Evolutionary conservation across 2,113 vertebrate species (phyloP).

Genomic region (Chrysochloris asiatica): DNA sequence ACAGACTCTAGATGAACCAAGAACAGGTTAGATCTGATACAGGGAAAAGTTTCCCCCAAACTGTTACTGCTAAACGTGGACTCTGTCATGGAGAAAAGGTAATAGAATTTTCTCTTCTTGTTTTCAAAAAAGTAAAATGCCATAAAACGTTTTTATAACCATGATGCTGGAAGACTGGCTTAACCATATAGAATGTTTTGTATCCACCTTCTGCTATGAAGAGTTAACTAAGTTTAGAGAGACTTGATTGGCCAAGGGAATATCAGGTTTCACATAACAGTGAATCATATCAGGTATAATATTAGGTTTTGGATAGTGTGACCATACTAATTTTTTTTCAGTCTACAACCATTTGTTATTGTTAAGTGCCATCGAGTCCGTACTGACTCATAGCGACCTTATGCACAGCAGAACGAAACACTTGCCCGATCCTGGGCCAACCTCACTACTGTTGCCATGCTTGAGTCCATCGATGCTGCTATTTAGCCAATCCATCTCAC

Average conservation of each 20-base stretch:
- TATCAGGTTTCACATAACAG: not conserved
- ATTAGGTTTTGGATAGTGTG: not conserved
- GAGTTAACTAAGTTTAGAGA: not conserved
- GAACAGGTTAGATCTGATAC: not conserved
- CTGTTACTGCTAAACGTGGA: not conserved
- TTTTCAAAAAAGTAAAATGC: not conserved
- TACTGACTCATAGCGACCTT: too few relatives aligned
- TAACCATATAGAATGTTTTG: not conserved
- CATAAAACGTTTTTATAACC: not conserved
- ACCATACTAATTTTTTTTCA: not conserved
- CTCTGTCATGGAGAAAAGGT: conserved; percentile 21
- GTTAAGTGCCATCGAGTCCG: too few relatives aligned
- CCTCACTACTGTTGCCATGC: too few relatives aligned
- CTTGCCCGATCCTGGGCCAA: too few relatives aligned
- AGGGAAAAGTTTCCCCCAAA: not conserved
- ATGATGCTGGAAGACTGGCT: not conserved
- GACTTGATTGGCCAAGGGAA: not conserved
- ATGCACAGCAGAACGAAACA: too few relatives aligned
- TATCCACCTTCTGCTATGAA: not conserved
- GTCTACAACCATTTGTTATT: not conserved
- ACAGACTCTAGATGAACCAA: not conserved
- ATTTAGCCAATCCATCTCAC: too few relatives aligned
- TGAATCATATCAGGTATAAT: not conserved
- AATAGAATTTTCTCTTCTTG: conserved; percentile 45
- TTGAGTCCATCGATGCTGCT: too few relatives aligned